Conservation (phyloP, 2,797 vertebrate species). For the Cebuella pygmaea region DNA sequence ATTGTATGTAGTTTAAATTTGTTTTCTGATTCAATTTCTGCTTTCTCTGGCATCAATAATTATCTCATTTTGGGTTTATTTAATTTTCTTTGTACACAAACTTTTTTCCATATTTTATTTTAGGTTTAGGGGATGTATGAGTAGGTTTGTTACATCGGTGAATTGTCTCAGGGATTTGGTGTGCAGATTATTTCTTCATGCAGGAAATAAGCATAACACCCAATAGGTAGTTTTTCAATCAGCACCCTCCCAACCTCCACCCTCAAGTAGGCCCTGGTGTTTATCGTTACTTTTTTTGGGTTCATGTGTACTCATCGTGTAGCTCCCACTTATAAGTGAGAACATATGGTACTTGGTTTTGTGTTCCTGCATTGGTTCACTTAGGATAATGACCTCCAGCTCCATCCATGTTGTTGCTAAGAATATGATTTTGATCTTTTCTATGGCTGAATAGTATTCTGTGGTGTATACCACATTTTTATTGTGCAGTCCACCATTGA, state of each 20-base stretch:
- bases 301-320: not conserved
- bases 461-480: not conserved
- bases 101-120: not conserved
- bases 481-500: not conserved
- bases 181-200: not conserved
- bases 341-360: not conserved
- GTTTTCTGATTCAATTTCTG: not conserved
- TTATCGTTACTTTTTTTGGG: not conserved
- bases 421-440: not conserved
- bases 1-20: not conserved
- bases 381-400: not conserved
- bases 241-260: not conserved
- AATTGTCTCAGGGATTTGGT: not conserved
- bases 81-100: not conserved
- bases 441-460: not conserved
- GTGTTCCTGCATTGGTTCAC: not conserved
- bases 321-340: not conserved
- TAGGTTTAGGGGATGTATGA: not conserved
- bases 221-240: not conserved
- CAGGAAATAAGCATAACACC: not conserved
- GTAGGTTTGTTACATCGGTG: not conserved
- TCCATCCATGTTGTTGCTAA: not conserved
- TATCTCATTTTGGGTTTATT: not conserved
- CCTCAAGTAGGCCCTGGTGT: not conserved
- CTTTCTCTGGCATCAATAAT: not conserved